A percentile compares a stretch with the other conserved stretches of the same genome.
Conservation (phyloP, 1,140 invertebrate species). For the Camponotus pennsylvanicus region DNA sequence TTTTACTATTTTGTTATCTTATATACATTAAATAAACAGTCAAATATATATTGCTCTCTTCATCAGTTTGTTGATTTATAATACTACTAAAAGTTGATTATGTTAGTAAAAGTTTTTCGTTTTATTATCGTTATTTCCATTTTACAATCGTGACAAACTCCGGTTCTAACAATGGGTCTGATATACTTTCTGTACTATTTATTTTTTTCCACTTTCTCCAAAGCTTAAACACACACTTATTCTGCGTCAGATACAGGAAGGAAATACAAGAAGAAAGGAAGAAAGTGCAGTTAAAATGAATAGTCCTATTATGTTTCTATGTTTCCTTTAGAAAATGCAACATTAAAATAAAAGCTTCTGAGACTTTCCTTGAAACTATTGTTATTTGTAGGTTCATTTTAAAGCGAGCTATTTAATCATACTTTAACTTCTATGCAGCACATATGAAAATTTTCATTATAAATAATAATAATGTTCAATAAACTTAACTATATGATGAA, state of each 20-base stretch:
- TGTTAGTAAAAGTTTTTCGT: background rate
- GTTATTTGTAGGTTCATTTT: background rate
- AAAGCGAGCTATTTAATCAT: background rate
- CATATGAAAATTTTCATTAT: background rate
- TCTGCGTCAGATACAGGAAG: conserved; percentile 43
- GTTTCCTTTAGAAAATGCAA: conserved; percentile 30
- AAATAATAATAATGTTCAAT: background rate
- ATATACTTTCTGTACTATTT: conserved; percentile 14
- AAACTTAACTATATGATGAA: background rate
- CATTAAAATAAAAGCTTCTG: conserved; percentile 7
- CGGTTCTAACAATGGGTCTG: conserved; percentile 18
- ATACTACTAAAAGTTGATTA: background rate
- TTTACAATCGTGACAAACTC: conserved; percentile 16
- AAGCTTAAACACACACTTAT: conserved; percentile 39
- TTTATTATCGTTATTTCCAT: conserved; percentile 4
- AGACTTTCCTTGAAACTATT: background rate
- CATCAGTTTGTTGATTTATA: background rate
- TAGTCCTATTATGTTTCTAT: conserved; percentile 34
- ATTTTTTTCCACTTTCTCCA: conserved; percentile 24
- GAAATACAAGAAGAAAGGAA: conserved; percentile 30
- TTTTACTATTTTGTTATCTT: no score
- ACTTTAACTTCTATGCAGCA: background rate
- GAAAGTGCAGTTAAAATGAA: conserved; percentile 37
- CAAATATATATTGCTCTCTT: background rate
- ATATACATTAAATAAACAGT: no score